phyloP scores from a whole-genome alignment of 2,888 invertebrate species.

The Spisula solida region DNA sequence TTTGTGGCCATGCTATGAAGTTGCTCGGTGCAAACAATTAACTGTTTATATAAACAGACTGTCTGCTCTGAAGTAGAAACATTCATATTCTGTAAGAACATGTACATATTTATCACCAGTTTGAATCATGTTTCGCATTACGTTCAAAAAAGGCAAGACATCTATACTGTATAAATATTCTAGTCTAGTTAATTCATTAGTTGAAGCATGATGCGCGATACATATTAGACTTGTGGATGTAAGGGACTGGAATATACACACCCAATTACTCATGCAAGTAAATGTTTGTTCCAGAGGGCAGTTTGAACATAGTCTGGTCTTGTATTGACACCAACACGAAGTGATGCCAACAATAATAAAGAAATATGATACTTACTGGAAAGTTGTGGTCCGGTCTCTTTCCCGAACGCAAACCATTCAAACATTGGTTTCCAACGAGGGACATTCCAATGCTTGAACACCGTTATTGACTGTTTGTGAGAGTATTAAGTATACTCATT shows the following conservation, averaged over 20 bases:
- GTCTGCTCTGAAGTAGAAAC: neutral
- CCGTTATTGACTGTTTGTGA: conserved; percentile 63
- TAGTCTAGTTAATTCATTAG: neutral
- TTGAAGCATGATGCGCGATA: neutral
- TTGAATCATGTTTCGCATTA: neutral
- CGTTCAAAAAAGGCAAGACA: neutral
- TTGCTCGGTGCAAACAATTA: neutral
- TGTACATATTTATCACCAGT: neutral
- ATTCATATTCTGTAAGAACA: neutral
- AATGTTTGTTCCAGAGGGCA: neutral
- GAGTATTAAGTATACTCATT: too few relatives aligned
- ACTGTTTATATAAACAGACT: neutral
- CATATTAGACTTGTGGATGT: neutral
- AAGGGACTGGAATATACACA: neutral
- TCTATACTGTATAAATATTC: neutral
- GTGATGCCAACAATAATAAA: neutral
- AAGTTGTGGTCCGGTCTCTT: conserved; percentile 35
- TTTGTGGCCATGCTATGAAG: neutral
- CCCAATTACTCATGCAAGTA: neutral
- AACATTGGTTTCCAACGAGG: conserved; percentile 45
- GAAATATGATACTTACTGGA: conserved; percentile 54
- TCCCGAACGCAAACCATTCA: conserved; percentile 59
- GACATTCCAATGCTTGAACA: conserved; percentile 50
- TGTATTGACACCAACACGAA: neutral
- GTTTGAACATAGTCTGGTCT: neutral